A percentile compares a stretch with the other conserved stretches of the same genome.
Conservation (phyloP, 1,140 invertebrate genomes). For the Hyles vespertilio region DNA sequence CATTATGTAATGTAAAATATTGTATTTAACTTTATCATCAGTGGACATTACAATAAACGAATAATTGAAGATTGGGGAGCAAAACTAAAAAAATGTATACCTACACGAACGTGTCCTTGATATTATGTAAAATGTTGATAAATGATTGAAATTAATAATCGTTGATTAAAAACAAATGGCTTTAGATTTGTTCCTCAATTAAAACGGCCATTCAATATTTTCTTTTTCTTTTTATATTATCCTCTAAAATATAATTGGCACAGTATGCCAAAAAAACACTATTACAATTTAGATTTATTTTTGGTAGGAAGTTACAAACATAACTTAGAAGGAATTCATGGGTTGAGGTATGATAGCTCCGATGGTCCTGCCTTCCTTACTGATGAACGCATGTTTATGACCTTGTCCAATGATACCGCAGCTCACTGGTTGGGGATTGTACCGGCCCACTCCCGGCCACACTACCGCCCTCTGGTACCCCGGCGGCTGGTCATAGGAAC, state of each 20-base stretch:
- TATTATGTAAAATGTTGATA: constrained; percentile 36
- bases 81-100: constrained; percentile 48
- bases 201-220: constrained; percentile 37
- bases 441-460: constrained; percentile 60
- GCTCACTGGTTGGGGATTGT: constrained; percentile 24
- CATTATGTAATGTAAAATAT: constrained; percentile 40
- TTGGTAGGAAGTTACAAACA: background rate
- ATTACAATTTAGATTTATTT: too few relatives aligned
- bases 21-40: constrained; percentile 4
- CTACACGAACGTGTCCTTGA: constrained; percentile 23
- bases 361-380: constrained; percentile 51
- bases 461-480: constrained; percentile 47
- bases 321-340: constrained; percentile 53
- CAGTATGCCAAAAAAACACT: too few relatives aligned
- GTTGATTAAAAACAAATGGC: constrained; percentile 33
- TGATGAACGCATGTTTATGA: constrained; percentile 55
- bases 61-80: constrained; percentile 50
- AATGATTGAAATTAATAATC: constrained; percentile 27
- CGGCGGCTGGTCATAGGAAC: constrained; percentile 52
- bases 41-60: constrained; percentile 37
- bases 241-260: background rate
- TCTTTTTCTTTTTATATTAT: constrained; percentile 25
- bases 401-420: constrained; percentile 46
- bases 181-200: constrained; percentile 65
- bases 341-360: constrained; percentile 46